A percentile compares a stretch with the other conserved stretches of the same genome.
phyloP scores from a whole-genome alignment of 1,140 invertebrate genomes.

The Diabrotica virgifera region DNA sequence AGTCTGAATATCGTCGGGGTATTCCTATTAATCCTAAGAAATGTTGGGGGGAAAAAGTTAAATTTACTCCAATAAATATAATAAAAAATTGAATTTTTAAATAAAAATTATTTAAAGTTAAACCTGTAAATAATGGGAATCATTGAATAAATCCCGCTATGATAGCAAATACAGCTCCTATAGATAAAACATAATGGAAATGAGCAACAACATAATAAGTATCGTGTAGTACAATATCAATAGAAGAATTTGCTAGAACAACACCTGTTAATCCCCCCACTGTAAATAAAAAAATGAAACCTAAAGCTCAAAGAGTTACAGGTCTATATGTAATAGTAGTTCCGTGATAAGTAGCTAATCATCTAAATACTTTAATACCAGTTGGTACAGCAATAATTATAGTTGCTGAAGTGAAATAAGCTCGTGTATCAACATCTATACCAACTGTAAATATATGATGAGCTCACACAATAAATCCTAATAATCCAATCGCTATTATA shows the following conservation, averaged over 20 bases:
- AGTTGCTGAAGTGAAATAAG: constrained; percentile 70
- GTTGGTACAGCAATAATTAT: constrained; percentile 70
- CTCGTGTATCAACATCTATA: constrained; percentile 68
- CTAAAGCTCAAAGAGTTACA: constrained; percentile 60
- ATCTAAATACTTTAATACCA: constrained; percentile 68
- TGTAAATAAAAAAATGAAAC: constrained; percentile 71
- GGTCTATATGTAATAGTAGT: constrained; percentile 54
- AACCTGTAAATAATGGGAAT: constrained; percentile 62
- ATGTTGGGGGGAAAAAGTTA: constrained; percentile 75
- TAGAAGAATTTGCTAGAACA: constrained; percentile 66
- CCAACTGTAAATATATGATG: constrained; percentile 74
- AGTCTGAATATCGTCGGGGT: constrained; percentile 71
- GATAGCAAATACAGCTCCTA: constrained; percentile 69
- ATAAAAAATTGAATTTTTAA: constrained; percentile 59
- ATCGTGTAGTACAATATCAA: constrained; percentile 70
- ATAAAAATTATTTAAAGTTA: constrained; percentile 53
- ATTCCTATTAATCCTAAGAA: constrained; percentile 71
- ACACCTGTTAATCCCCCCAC: constrained; percentile 62
- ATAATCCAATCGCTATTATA: constrained; percentile 62
- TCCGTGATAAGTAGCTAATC: constrained; percentile 57
- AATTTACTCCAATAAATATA: constrained; percentile 67
- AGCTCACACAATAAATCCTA: constrained; percentile 68
- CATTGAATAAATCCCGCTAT: constrained; percentile 65
- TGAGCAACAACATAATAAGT: constrained; percentile 75
- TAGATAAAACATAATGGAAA: constrained; percentile 69